phyloP scores from a whole-genome alignment of 2,888 invertebrate genomes.

The Omphaloscelis lunosa region DNA sequence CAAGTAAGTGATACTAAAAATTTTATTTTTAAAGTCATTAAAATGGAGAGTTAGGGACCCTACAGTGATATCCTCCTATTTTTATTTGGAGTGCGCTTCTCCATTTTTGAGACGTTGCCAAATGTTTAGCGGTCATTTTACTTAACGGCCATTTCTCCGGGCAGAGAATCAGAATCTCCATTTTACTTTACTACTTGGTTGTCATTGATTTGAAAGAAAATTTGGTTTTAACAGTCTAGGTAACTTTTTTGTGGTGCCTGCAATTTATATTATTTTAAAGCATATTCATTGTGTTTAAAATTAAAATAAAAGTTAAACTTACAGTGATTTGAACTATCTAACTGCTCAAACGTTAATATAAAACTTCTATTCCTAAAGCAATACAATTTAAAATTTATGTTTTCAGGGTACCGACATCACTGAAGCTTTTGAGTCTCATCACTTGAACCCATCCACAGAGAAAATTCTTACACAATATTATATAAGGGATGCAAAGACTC shows the following conservation, averaged over 20 bases:
- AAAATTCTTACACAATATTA: slow-evolving; percentile 86
- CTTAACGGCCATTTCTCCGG: background rate
- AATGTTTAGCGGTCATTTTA: background rate
- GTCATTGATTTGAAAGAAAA: background rate
- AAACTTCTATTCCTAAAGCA: background rate
- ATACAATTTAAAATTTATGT: slow-evolving; percentile 7
- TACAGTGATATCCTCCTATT: background rate
- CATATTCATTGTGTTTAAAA: background rate
- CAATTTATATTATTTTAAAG: background rate
- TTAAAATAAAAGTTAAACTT: background rate
- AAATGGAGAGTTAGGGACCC: slow-evolving; percentile 5
- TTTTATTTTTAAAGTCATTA: slow-evolving; percentile 30
- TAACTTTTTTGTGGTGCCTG: background rate
- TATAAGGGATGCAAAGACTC: slow-evolving; percentile 91
- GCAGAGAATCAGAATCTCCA: background rate
- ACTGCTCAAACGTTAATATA: background rate
- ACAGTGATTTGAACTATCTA: background rate
- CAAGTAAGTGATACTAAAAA: slow-evolving; percentile 85
- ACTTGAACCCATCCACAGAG: slow-evolving; percentile 91
- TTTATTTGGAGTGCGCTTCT: slow-evolving; percentile 1
- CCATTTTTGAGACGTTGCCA: background rate
- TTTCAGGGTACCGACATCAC: slow-evolving; percentile 94
- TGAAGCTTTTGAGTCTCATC: slow-evolving; percentile 94
- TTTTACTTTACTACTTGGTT: background rate
- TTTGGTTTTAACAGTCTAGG: background rate